Evolutionary conservation across 2,113 vertebrate species (phyloP).

Genomic region (Catagonus wagneri): DNA sequence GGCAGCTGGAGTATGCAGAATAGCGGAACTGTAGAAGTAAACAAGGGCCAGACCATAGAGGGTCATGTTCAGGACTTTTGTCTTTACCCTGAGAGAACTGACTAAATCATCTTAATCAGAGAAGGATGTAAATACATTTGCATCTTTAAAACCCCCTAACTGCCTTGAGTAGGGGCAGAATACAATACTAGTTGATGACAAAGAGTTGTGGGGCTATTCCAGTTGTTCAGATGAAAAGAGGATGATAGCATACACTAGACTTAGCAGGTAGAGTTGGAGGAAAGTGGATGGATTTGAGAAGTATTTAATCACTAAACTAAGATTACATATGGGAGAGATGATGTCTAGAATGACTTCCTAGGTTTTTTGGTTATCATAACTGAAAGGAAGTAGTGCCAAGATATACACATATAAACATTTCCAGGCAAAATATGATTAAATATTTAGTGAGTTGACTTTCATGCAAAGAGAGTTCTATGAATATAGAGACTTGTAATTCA

Average conservation of each 20-base stretch:
- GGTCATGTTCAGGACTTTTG: background rate
- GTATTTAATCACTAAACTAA: background rate
- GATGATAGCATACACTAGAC: background rate
- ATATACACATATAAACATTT: background rate
- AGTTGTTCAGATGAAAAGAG: background rate
- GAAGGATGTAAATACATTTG: constrained; percentile 19
- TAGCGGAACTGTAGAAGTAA: background rate
- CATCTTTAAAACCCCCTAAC: background rate
- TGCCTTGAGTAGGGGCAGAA: background rate
- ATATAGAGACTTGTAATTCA: background rate
- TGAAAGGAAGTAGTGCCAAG: background rate
- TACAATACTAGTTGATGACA: background rate
- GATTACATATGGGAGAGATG: background rate
- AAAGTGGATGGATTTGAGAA: background rate
- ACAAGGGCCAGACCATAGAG: background rate
- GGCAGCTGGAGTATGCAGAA: background rate
- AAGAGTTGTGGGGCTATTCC: background rate
- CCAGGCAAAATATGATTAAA: background rate
- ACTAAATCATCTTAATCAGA: background rate
- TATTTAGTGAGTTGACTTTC: background rate
- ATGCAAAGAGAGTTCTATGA: background rate
- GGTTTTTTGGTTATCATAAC: background rate
- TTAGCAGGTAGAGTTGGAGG: background rate
- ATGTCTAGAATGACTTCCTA: background rate
- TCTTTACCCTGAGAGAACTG: background rate